Percentiles rank a stretch among this genome's conserved stretches.
Evolutionary conservation across 2,797 vertebrate species (phyloP).

Genomic region (Dryobates pubescens): DNA sequence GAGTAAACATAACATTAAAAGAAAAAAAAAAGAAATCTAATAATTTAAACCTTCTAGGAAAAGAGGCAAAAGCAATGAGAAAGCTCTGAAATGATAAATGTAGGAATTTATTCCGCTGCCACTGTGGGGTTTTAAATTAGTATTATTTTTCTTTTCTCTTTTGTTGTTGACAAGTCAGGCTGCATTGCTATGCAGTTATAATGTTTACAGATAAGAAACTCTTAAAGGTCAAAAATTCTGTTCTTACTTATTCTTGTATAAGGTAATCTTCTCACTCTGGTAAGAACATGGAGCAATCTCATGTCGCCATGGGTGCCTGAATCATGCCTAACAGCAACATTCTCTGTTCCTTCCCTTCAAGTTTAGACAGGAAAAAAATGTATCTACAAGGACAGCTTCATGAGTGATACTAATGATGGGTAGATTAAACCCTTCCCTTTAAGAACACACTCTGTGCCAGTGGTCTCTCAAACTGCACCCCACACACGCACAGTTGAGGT

Average conservation of each 20-base stretch:
- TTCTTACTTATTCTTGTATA: slow-evolving; percentile 25
- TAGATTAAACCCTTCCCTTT: not conserved
- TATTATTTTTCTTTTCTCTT: slow-evolving; percentile 54
- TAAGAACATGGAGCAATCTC: not conserved
- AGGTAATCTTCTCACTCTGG: slow-evolving; percentile 4
- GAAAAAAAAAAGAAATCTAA: not conserved
- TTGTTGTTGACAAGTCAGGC: slow-evolving; percentile 39
- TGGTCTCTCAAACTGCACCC: not conserved
- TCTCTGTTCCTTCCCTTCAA: not conserved
- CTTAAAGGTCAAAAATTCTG: slow-evolving; percentile 39
- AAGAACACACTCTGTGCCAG: not conserved
- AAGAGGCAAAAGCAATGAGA: slow-evolving; percentile 19
- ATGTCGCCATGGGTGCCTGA: slow-evolving; percentile 41
- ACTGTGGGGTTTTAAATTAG: slow-evolving; percentile 42
- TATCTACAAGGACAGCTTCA: not conserved
- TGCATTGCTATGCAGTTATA: slow-evolving; percentile 17
- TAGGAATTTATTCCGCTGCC: slow-evolving; percentile 47
- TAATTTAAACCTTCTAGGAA: slow-evolving; percentile 43
- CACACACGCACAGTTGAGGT: rapidly evolving
- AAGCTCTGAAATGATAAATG: slow-evolving; percentile 62
- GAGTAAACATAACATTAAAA: slow-evolving; percentile 48
- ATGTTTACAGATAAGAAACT: slow-evolving; percentile 50
- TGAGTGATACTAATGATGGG: not conserved
- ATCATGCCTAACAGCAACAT: not conserved
- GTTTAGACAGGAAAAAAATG: not conserved